Base-by-base conservation (phyloP, 2,797 vertebrate species). In the Sebastes trivittatus region DNA sequence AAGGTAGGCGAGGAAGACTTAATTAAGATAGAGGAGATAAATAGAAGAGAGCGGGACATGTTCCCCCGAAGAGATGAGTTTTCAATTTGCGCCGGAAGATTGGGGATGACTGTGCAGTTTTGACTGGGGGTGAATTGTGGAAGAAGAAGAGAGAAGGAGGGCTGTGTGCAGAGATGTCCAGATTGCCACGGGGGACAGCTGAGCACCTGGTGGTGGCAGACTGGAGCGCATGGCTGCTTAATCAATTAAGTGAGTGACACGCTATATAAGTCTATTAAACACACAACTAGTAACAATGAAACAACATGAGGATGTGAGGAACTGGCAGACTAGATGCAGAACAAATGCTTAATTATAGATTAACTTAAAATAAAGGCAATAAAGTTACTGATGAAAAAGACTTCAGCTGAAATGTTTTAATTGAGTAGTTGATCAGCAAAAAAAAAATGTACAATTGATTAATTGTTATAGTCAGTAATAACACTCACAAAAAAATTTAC, bases 11-110 rank as follows among this genome's bases (percentile, higher is more conserved):
- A 55, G 29, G 30, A 38, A 78, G 61, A 89, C 58, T 61, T 84
- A 77, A 89, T 90, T 87, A 90, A 82, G 86, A 91, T 86, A 3
- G 30, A 5, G 2, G 38, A 77, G 88, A 90, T 87, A 87, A 62
- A 78, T 11, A 60, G 22, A 65, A 23, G 11, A 25, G 56, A 81
- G 66, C 5, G 6, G 25, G 16, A 77, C 38, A 69, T 54, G 62
- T 67, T 75, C 72, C 60, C 60, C 5, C 23, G 5, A 70, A 69
- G 46, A 84, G 77, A 74, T 72, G 69, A 74, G 63, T 85, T 88
- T 90, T 87, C 67, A 68, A 73, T 87, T 83, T 80, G 49, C 0
- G 11, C 27, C 4, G 4, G 52, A 56, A 72, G 78, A 83, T 63
- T 78, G 29, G 14, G 64, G 72, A 78, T 82, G 83, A 84, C 25